phyloP scores from a whole-genome alignment of 2,113 vertebrate species.

The Boleophthalmus pectinirostris region DNA sequence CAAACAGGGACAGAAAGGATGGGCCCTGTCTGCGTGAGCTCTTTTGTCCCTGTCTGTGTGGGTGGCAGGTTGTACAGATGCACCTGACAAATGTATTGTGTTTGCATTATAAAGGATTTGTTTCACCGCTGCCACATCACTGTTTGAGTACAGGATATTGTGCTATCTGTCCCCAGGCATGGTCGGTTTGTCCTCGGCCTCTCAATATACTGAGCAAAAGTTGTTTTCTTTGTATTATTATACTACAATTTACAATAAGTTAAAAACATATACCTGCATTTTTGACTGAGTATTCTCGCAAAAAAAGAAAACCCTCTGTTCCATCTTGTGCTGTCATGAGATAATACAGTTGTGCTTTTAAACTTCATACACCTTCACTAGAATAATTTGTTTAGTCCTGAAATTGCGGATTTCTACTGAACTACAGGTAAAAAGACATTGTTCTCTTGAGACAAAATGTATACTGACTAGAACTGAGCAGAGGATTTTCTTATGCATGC shows the following conservation, averaged over 20 bases:
- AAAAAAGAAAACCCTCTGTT: too few relatives aligned
- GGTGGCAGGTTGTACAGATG: conserved; percentile 22
- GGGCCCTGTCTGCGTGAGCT: conserved; percentile 36
- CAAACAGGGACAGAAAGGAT: conserved; percentile 52
- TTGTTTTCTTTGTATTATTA: neutral
- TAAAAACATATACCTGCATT: too few relatives aligned
- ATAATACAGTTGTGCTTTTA: too few relatives aligned
- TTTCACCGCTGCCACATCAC: conserved; percentile 15
- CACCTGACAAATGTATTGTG: conserved; percentile 28
- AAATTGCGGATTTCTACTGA: too few relatives aligned
- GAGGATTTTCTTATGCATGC: too few relatives aligned
- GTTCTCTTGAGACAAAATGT: conserved; percentile 4
- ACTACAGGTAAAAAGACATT: conserved; percentile 18
- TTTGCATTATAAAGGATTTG: conserved; percentile 49
- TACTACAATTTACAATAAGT: neutral
- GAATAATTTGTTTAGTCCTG: too few relatives aligned
- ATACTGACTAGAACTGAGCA: neutral
- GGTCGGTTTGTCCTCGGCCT: neutral
- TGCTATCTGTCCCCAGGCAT: neutral
- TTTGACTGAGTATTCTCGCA: too few relatives aligned
- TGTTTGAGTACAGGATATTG: conserved; percentile 20
- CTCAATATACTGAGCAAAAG: neutral
- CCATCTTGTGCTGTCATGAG: too few relatives aligned
- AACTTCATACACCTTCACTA: too few relatives aligned
- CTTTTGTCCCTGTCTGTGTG: conserved; percentile 12